phyloP scores from a whole-genome alignment of 2,888 invertebrate species.

The Rugalucina vietnamica region DNA sequence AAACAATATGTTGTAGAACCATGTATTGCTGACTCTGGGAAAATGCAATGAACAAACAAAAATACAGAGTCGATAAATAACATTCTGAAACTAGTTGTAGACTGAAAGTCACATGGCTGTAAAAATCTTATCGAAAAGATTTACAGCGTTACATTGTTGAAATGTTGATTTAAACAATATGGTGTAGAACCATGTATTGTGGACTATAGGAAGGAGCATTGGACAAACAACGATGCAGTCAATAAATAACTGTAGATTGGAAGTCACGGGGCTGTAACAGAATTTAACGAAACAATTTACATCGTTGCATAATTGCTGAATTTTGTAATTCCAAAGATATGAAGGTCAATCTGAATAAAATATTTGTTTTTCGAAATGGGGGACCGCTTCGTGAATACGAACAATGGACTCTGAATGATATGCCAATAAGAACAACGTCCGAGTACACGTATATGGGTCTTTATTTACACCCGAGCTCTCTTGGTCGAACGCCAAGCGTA shows the following conservation, averaged over 20 bases:
- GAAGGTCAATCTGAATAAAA: neutral
- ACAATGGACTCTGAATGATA: neutral
- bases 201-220: neutral
- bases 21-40: neutral
- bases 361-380: slow-evolving; percentile 15
- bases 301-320: too few relatives aligned
- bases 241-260: neutral
- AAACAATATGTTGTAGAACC: neutral
- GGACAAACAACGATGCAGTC: slow-evolving; percentile 37
- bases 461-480: slow-evolving; percentile 9
- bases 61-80: slow-evolving; percentile 9
- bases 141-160: neutral
- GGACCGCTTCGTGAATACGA: neutral
- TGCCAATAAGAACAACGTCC: neutral
- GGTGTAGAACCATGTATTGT: neutral
- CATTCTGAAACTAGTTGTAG: neutral
- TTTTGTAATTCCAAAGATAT: too few relatives aligned
- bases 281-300: too few relatives aligned
- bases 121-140: neutral
- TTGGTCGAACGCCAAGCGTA: neutral
- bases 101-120: neutral
- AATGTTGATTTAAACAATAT: neutral
- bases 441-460: slow-evolving; percentile 12
- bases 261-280: neutral
- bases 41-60: slow-evolving; percentile 38